Conservation (phyloP, 53 echinoderm and acorn worm species). For the Paelopatides confundens region DNA sequence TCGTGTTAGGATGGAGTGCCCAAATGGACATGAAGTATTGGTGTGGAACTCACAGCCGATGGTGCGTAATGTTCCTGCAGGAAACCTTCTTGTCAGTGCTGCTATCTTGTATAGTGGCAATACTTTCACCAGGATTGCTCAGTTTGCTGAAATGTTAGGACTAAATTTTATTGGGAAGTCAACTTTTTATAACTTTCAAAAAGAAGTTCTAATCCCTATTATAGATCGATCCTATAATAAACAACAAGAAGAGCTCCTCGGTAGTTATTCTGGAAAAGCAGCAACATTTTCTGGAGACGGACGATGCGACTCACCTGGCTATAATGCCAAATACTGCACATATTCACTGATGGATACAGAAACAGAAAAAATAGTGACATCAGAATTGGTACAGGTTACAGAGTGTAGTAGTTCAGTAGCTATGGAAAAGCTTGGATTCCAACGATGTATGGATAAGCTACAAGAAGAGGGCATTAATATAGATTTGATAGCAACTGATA, state of each 20-base stretch:
- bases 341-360: slow-evolving; percentile 43
- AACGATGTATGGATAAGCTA: slow-evolving; percentile 1
- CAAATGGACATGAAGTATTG: neutral
- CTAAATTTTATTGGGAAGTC: neutral
- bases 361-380: slow-evolving; percentile 14
- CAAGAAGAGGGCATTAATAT: neutral
- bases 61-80: neutral
- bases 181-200: slow-evolving; percentile 19
- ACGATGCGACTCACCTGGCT: slow-evolving; percentile 43
- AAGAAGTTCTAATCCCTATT: neutral
- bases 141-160: neutral
- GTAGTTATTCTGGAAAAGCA: neutral
- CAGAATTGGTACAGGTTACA: slow-evolving; percentile 32
- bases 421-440: slow-evolving; percentile 44
- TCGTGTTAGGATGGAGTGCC: neutral
- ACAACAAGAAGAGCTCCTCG: neutral
- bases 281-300: slow-evolving; percentile 40
- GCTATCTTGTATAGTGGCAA: neutral
- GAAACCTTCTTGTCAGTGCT: neutral
- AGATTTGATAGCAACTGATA: slow-evolving; percentile 10
- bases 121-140: neutral
- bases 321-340: slow-evolving; percentile 25
- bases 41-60: too few species aligned
- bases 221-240: neutral
- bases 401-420: slow-evolving; percentile 40